Conservation (phyloP, 1,140 invertebrate genomes). For the Drosophila truncata region DNA sequence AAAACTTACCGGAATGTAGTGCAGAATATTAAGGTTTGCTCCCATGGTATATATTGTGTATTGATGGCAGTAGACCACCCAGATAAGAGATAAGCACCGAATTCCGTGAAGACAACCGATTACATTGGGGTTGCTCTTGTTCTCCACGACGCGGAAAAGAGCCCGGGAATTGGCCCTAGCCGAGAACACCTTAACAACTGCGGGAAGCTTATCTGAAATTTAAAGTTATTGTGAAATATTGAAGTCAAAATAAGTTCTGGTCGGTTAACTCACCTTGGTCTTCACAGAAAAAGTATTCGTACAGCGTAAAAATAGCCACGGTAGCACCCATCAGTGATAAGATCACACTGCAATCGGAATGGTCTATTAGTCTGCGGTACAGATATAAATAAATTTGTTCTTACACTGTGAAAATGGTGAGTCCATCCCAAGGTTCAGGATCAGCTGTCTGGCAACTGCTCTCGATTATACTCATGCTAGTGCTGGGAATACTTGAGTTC, state of each 20-base stretch:
- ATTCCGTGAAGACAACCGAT: constrained; percentile 87
- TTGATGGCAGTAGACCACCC: constrained; percentile 88
- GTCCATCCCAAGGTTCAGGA: constrained; percentile 29
- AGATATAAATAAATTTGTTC: background rate
- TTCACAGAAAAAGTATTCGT: constrained; percentile 52
- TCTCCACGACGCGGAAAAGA: constrained; percentile 40
- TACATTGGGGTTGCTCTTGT: constrained; percentile 51
- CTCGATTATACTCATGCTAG: constrained; percentile 5
- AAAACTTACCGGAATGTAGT: constrained; percentile 10
- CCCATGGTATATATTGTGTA: constrained; percentile 59
- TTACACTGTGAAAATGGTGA: constrained; percentile 65
- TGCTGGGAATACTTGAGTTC: constrained; percentile 8
- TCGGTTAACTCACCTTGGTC: constrained; percentile 43
- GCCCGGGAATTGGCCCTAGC: constrained; percentile 46
- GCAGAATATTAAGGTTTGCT: constrained; percentile 61
- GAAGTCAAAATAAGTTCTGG: background rate
- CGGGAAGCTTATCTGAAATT: constrained; percentile 36
- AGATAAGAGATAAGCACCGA: constrained; percentile 88
- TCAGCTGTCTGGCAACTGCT: constrained; percentile 27
- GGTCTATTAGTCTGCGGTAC: background rate
- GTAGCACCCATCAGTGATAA: constrained; percentile 30
- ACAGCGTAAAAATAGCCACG: constrained; percentile 42
- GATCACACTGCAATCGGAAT: constrained; percentile 29
- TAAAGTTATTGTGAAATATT: background rate
- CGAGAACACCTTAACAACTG: constrained; percentile 47